phyloP scores from a whole-genome alignment of 2,113 vertebrate genomes.

The Sakesphorus luctuosus region DNA sequence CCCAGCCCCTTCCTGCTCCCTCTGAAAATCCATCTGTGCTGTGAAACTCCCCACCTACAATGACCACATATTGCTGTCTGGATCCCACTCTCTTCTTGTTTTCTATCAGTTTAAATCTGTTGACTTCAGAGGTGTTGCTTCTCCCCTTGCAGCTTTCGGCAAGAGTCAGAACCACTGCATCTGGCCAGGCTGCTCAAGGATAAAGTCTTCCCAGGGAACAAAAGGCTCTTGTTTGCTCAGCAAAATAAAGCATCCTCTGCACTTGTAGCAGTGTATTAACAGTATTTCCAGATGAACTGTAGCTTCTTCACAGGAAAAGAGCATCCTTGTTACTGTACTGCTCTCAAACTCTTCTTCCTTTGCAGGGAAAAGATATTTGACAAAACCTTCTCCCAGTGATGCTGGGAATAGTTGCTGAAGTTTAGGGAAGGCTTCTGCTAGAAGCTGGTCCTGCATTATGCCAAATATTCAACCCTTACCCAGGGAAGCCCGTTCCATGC shows the following conservation, averaged over 20 bases:
- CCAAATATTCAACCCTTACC: neutral
- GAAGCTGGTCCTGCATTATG: neutral
- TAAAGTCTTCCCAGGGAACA: neutral
- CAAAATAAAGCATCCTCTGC: neutral
- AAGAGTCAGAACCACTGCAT: neutral
- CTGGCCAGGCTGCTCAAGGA: neutral
- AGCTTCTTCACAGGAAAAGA: neutral
- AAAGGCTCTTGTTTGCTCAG: neutral
- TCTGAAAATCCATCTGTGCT: conserved; percentile 57
- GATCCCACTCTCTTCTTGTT: conserved; percentile 29
- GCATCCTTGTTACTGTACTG: neutral
- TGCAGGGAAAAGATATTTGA: neutral
- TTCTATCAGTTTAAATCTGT: conserved; percentile 39
- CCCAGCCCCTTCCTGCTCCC: conserved; percentile 24
- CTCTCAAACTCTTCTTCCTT: neutral
- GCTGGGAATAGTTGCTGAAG: neutral
- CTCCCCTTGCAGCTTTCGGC: neutral
- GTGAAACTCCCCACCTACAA: conserved; percentile 56
- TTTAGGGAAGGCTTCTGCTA: neutral
- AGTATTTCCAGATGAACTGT: neutral
- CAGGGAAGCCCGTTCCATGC: neutral
- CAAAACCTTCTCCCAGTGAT: neutral
- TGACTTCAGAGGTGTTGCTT: conserved; percentile 19
- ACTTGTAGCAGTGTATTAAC: neutral
- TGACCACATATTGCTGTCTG: neutral